phyloP scores from a whole-genome alignment of 92 coral and sea anemone genomes.

The Actinernus sp. region DNA sequence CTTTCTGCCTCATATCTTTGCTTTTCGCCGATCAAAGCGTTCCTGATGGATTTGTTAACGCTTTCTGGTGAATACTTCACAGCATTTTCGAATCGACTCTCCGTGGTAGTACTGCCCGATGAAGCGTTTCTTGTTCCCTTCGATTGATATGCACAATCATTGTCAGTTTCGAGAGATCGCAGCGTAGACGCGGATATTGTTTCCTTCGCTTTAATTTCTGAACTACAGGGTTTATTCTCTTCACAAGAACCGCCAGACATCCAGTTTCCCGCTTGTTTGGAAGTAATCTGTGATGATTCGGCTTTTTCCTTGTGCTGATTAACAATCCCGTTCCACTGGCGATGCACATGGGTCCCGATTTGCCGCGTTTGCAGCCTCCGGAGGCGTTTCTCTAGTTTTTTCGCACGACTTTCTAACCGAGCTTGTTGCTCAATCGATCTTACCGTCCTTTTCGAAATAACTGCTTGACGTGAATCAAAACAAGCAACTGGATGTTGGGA shows the following conservation, averaged over 20 bases:
- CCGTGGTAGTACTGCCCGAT: slow-evolving; percentile 35
- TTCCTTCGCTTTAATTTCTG: slow-evolving; percentile 3
- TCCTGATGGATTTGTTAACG: slow-evolving; percentile 58
- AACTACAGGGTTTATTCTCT: not conserved
- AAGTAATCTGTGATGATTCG: slow-evolving; percentile 22
- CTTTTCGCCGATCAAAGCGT: slow-evolving; percentile 50
- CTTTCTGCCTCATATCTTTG: slow-evolving; percentile 73
- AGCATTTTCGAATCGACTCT: slow-evolving; percentile 38
- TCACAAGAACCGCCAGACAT: slow-evolving; percentile 1
- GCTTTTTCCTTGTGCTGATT: slow-evolving; percentile 57
- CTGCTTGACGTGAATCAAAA: slow-evolving; percentile 65
- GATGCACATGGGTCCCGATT: slow-evolving; percentile 97
- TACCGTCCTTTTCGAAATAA: slow-evolving; percentile 74
- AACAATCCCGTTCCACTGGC: slow-evolving; percentile 82
- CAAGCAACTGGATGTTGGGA: slow-evolving; percentile 89
- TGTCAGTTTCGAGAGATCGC: slow-evolving; percentile 36
- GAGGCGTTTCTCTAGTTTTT: slow-evolving; percentile 95
- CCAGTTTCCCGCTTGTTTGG: slow-evolving; percentile 33
- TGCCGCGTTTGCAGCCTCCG: slow-evolving; percentile 99
- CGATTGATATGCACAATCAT: slow-evolving; percentile 33
- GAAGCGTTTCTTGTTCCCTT: slow-evolving; percentile 52
- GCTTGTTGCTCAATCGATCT: slow-evolving; percentile 80
- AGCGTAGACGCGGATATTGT: slow-evolving; percentile 5
- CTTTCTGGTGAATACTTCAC: slow-evolving; percentile 57
- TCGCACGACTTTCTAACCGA: slow-evolving; percentile 86